These are phyloP conservation scores for Zalophus californianus DNA, from an alignment of 2,797 vertebrate species.

Conservation along the genomic window DNA sequence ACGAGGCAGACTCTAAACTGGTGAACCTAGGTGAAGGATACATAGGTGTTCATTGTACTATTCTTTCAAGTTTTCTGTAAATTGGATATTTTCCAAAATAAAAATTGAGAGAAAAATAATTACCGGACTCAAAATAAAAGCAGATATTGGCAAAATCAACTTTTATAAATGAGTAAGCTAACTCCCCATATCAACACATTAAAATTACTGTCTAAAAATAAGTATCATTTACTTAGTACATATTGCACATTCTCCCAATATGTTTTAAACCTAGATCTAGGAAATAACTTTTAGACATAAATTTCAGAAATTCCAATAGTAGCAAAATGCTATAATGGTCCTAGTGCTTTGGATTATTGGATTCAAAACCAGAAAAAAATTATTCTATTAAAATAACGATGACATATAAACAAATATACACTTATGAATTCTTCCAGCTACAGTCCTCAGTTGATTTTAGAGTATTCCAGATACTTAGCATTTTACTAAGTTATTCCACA, in stretches of 20 bases:
- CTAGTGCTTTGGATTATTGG: neutral
- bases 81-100: constrained; percentile 48
- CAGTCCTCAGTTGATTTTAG: constrained; percentile 35
- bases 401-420: constrained; percentile 34
- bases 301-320: constrained; percentile 31
- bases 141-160: neutral
- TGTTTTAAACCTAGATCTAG: constrained; percentile 18
- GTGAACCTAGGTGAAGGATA: neutral
- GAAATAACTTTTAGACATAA: constrained; percentile 39
- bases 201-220: constrained; percentile 37
- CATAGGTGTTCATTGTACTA: neutral
- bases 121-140: constrained; percentile 47
- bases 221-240: neutral
- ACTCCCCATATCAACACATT: neutral
- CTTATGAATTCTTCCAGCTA: neutral
- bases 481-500: constrained; percentile 38
- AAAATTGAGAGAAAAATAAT: constrained; percentile 24
- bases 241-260: neutral
- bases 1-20: neutral
- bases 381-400: constrained; percentile 26
- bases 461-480: constrained; percentile 42
- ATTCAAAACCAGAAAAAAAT: constrained; percentile 32
- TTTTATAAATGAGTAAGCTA: neutral
- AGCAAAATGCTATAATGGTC: neutral
- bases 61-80: neutral